Base-by-base conservation (phyloP, 1,140 invertebrate species). In the Ladona fulva region DNA sequence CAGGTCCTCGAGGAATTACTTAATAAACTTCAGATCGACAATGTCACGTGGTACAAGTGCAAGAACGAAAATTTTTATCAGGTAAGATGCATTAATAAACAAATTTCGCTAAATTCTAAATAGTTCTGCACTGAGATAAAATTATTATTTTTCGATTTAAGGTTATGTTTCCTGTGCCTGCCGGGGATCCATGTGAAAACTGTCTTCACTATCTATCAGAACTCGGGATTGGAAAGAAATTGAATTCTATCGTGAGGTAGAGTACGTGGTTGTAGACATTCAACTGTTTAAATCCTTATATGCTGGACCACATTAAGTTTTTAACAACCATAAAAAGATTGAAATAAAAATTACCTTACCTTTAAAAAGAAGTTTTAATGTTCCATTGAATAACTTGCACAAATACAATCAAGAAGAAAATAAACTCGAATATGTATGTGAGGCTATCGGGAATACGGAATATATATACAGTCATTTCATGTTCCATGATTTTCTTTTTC, bases 211-310 rank as follows among this genome's bases (percentile, higher is more conserved):
- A 89, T 81, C 85, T 92, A 73, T 91, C 91, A 0, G 88, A 92
- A 83, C 85, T 92, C 80, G 90, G 91, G 25, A 91, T 92, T 80
- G 91, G 91, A 59, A 87, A 89, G 24, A 87, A 88, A 82, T 89
- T 89, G 83, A 91, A 91, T 85, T 92, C 91, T 75, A 89, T 91
- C 80, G 90, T 92, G 42, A 92, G 90, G 91, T 91, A 86, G 86
- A 37, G 52, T 66, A 66, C 44, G 10, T 11, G 44, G 44, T 19
- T 52, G 19, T n/a, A n/a, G n/a, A n/a, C n/a, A n/a, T n/a, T n/a
- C n/a, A n/a, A n/a, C n/a, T n/a, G n/a, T n/a, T n/a, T n/a, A n/a
- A n/a, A n/a, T n/a, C n/a, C n/a, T n/a, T n/a, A n/a, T n/a, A n/a
- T n/a, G n/a, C n/a, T n/a, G n/a, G n/a, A n/a, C n/a, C n/a, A n/a